Conservation (phyloP, 1,140 invertebrate genomes). For the Cataglyphis hispanica region DNA sequence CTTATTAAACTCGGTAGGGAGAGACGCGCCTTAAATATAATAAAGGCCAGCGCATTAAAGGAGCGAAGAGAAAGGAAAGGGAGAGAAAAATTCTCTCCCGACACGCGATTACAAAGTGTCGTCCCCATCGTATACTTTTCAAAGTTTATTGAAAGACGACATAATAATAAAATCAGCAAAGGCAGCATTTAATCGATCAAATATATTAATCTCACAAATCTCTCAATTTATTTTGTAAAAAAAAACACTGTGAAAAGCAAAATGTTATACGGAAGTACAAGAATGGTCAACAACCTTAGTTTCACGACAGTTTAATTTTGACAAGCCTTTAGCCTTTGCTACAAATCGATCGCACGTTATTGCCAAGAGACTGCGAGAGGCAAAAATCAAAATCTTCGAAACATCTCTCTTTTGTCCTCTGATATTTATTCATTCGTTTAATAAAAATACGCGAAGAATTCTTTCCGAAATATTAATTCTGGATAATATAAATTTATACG, state of each 20-base stretch:
- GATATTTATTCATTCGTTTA: not conserved
- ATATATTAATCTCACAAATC: not conserved
- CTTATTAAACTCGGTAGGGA: constrained; percentile 46
- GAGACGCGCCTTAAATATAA: constrained; percentile 39
- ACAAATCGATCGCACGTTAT: not conserved
- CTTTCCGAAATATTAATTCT: not conserved
- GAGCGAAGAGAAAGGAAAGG: no score
- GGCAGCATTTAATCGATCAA: constrained; percentile 15
- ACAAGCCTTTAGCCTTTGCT: not conserved
- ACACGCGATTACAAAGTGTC: not conserved
- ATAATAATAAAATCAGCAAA: constrained; percentile 11
- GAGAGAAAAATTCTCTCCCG: constrained; percentile 19
- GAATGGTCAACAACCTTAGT: not conserved
- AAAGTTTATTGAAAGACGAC: constrained; percentile 4
- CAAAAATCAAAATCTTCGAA: not conserved
- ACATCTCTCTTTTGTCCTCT: not conserved
- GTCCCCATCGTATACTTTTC: not conserved
- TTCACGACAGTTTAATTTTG: not conserved
- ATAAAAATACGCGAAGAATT: not conserved
- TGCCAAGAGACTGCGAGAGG: not conserved
- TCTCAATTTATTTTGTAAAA: not conserved
- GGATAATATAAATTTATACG: not conserved
- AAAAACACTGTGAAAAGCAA: not conserved
- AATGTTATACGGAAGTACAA: not conserved
- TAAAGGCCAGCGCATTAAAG: constrained; percentile 22